Base-by-base conservation (phyloP, 2,888 invertebrate species). In the Chalcis sispes region DNA sequence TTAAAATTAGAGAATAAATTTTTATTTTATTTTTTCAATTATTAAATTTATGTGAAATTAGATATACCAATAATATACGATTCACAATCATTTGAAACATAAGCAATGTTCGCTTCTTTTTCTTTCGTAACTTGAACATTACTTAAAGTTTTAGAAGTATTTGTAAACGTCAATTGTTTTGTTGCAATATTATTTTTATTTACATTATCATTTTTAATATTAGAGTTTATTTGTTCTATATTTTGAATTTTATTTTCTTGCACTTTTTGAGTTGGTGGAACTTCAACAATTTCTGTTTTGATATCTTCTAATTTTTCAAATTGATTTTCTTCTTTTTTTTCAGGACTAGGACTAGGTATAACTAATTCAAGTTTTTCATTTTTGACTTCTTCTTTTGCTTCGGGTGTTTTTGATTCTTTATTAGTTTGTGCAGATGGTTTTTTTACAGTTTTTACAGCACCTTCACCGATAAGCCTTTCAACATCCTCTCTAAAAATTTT, bases 401-500 rank as follows among this genome's bases (percentile, higher is more conserved):
- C 56, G 13, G 13, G 7, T 25, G 69, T 32, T 46, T 59, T 58
- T 52, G 7, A 2, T 4, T 69, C 42, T 42, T 59, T 64, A 23
- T 75, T 67, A 32, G 36, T 46, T 40, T 72, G 77, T 13, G 8
- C 29, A 10, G 67, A 18, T 20, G 88, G 88, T 72, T 88, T 88
- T 62, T 86, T 87, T 0, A 89, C 86, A 2, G 88, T 88, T 79
- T 85, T 81, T 7, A 89, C 88, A 10, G 88, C 89, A 46, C 89
- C 89, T 82, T 89, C 87, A 8, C 86, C 87, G 70, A 89, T 88
- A n/a, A 89, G 76, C 77, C 85, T 83, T 76, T 89, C 88, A 0
- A 89, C 88, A 56, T 89, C 88, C 23, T 86, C 81, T 80, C 87
- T 87, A 69, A 69, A 81, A 81, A 78, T 42, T 7, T 59, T 18